Evolutionary conservation across 2,888 invertebrate genomes (phyloP).

Genomic region (Drosophila seclusa): DNA sequence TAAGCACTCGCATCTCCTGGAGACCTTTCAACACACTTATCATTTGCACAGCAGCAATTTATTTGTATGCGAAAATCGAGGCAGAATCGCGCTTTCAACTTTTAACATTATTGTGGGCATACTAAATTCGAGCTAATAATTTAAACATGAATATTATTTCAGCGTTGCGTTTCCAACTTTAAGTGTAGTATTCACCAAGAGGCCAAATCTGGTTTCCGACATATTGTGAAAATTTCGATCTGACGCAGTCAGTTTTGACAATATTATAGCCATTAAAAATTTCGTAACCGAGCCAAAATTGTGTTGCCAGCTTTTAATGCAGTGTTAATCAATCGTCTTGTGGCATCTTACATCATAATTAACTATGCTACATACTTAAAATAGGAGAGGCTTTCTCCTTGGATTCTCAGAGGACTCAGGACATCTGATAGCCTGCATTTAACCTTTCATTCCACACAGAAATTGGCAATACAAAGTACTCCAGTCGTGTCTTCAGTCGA

Average conservation of each 20-base stretch:
- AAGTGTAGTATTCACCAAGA: not conserved
- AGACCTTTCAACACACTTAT: not conserved
- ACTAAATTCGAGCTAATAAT: too few relatives aligned
- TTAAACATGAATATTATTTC: too few relatives aligned
- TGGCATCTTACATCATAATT: too few relatives aligned
- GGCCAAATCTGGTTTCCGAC: too few relatives aligned
- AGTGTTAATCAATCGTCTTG: too few relatives aligned
- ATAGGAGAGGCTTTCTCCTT: not conserved
- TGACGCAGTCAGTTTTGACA: too few relatives aligned
- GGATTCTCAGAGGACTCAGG: not conserved
- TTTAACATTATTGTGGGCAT: not conserved
- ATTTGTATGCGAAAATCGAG: not conserved
- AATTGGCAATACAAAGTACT: not conserved
- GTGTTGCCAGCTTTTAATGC: too few relatives aligned
- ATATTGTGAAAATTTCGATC: too few relatives aligned
- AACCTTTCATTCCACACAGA: not conserved
- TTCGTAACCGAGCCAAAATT: too few relatives aligned
- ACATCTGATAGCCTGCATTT: not conserved
- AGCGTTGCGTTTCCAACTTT: not conserved
- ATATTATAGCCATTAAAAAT: too few relatives aligned
- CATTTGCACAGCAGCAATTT: not conserved
- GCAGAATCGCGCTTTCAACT: not conserved
- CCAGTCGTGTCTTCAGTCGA: fast-evolving
- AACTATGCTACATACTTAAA: too few relatives aligned
- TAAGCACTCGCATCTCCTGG: not conserved